phyloP scores from a whole-genome alignment of 2,113 vertebrate genomes.

The Numenius arquata region DNA sequence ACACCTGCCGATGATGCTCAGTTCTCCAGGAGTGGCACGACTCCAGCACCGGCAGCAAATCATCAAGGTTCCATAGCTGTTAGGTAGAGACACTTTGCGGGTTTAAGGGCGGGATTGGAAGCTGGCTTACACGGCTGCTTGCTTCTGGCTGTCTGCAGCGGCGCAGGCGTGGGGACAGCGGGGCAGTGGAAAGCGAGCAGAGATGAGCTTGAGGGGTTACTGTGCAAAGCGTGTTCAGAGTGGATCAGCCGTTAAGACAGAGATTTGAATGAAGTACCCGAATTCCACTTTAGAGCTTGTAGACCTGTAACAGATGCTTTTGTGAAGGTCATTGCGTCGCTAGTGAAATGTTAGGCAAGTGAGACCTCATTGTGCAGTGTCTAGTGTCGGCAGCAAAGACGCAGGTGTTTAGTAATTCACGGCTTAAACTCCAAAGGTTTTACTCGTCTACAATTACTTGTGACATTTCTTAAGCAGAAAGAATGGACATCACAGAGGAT shows the following conservation, averaged over 20 bases:
- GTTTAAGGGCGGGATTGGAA: neutral
- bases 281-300: neutral
- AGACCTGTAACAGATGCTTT: neutral
- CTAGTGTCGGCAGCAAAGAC: neutral
- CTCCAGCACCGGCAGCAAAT: neutral
- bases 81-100: neutral
- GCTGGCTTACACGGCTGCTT: neutral
- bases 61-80: neutral
- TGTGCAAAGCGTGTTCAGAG: neutral
- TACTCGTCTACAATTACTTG: neutral
- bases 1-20: neutral
- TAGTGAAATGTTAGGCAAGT: neutral
- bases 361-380: neutral
- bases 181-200: neutral
- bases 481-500: neutral
- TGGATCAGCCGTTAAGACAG: neutral
- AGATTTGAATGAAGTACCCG: neutral
- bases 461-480: neutral
- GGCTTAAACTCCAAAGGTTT: neutral
- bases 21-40: neutral
- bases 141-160: neutral
- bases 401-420: neutral
- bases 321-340: neutral
- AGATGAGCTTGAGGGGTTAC: neutral
- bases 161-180: neutral